phyloP scores from a whole-genome alignment of 2,113 vertebrate genomes.

The Pseudorhombus dupliciocellatus region DNA sequence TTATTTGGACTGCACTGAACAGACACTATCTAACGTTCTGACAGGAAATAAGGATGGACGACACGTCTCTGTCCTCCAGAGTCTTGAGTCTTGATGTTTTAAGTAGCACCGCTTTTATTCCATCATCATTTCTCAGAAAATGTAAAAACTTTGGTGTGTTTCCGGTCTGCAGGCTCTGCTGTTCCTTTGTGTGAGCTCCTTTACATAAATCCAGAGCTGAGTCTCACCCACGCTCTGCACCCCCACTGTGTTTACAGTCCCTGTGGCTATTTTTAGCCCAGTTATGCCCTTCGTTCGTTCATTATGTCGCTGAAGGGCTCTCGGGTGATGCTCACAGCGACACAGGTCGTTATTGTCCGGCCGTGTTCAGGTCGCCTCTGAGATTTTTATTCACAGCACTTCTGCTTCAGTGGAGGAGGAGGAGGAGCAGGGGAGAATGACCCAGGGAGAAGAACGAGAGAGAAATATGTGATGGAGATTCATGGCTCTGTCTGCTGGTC shows the following conservation, averaged over 20 bases:
- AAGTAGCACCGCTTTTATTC: no score
- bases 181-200: no score
- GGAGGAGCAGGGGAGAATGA: not conserved
- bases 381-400: not conserved
- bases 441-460: not conserved
- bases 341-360: not conserved
- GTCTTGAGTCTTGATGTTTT: no score
- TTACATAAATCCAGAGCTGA: no score
- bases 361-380: not conserved
- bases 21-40: no score
- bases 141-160: no score
- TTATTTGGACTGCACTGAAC: no score
- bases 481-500: not conserved
- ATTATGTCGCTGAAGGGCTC: not conserved
- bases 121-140: no score
- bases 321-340: not conserved
- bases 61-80: no score
- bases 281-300: not conserved
- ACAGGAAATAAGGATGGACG: no score
- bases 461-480: not conserved
- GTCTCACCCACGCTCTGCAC: not conserved
- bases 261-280: not conserved
- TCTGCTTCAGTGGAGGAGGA: not conserved
- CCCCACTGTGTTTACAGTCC: constrained; percentile 22
- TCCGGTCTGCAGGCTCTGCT: no score